phyloP scores from a whole-genome alignment of 2,797 vertebrate species.

The Sebastes matsubarae region DNA sequence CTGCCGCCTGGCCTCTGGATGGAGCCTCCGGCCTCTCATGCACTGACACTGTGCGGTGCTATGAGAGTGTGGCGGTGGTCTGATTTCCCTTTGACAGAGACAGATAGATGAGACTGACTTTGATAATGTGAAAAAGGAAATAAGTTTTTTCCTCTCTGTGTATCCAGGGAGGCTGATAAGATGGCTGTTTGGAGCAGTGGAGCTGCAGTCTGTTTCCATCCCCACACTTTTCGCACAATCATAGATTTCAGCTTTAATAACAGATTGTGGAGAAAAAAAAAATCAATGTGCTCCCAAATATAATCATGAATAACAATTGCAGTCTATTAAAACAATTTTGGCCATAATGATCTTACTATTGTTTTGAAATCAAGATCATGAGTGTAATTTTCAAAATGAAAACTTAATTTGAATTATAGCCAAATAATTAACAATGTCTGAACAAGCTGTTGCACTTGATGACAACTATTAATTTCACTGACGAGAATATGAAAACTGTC shows the following conservation, averaged over 20 bases:
- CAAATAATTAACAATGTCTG: not conserved
- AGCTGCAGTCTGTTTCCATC: conserved; percentile 24
- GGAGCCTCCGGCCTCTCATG: conserved; percentile 52
- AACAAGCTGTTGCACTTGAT: not conserved
- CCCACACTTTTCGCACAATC: conserved; percentile 11
- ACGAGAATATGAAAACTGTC: not conserved
- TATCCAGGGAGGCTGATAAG: conserved; percentile 55
- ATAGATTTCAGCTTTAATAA: conserved; percentile 33
- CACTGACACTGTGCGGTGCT: not conserved
- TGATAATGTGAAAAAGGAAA: conserved; percentile 64
- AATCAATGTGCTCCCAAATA: not conserved
- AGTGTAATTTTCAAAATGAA: not conserved
- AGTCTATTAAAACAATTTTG: not conserved
- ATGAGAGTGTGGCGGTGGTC: conserved; percentile 27
- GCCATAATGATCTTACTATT: not conserved
- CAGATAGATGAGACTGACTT: conserved; percentile 54
- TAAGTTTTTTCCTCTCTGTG: conserved; percentile 27
- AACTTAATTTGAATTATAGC: not conserved
- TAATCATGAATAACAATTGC: conserved; percentile 6
- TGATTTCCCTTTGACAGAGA: conserved; percentile 57
- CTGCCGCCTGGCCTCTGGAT: conserved; percentile 56
- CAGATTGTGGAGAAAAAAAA: not conserved
- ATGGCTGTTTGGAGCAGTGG: conserved; percentile 22
- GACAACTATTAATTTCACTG: conserved; percentile 6
- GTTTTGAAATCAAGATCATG: not conserved